These are phyloP conservation scores for Sterrhoptilus dennistouni DNA, from an alignment of 2,113 vertebrate species.

Conservation along the genomic window DNA sequence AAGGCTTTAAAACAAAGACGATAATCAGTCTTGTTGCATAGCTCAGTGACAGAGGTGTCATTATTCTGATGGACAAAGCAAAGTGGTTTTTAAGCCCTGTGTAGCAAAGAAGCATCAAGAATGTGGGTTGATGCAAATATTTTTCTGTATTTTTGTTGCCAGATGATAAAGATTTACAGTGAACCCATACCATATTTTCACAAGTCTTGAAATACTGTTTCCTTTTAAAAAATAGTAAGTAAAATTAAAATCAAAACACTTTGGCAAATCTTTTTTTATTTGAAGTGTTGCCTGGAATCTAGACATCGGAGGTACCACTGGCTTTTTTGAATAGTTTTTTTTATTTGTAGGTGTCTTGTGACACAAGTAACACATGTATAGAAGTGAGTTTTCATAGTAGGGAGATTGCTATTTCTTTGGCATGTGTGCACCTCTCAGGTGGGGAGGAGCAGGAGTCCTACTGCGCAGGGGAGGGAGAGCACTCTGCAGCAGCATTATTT, in stretches of 20 bases:
- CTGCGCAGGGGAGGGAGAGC: neutral
- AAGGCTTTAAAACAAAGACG: neutral
- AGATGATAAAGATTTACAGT: neutral
- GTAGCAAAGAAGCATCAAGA: neutral
- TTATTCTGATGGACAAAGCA: conserved; percentile 42
- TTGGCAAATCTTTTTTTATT: neutral
- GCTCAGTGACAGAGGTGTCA: conserved; percentile 4
- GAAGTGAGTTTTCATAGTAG: neutral
- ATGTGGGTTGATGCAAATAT: neutral
- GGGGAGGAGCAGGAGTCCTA: neutral
- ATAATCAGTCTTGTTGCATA: conserved; percentile 14
- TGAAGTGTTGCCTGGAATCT: neutral
- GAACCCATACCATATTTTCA: neutral
- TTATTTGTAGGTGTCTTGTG: neutral
- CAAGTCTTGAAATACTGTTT: neutral
- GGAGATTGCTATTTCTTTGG: neutral
- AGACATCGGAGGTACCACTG: neutral
- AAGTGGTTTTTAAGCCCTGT: neutral
- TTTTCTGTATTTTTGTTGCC: neutral
- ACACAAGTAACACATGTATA: neutral
- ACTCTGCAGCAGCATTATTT: neutral
- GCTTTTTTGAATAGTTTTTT: neutral
- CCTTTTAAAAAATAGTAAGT: neutral
- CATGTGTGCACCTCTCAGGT: neutral
- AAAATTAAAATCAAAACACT: neutral